Evolutionary conservation across 92 coral and sea anemone genomes (phyloP).

Genomic region (Desmophyllum pertusum): DNA sequence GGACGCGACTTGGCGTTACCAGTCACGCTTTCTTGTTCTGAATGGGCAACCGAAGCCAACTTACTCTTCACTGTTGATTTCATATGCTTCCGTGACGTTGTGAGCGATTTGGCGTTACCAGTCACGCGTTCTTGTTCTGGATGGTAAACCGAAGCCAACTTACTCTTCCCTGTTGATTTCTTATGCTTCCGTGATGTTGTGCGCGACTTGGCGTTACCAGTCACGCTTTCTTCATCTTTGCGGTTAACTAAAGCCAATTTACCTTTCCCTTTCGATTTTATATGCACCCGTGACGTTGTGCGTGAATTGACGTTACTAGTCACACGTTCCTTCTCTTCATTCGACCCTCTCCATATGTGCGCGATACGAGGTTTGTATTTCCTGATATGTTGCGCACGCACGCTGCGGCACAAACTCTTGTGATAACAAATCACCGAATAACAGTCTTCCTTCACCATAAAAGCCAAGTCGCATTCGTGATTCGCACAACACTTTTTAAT

Average conservation of each 20-base stretch:
- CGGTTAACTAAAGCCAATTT: neutral
- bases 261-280: neutral
- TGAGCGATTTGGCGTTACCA: neutral
- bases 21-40: too few relatives aligned
- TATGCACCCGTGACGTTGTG: neutral
- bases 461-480: constrained; percentile 78
- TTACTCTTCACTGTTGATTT: too few relatives aligned
- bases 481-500: constrained; percentile 85
- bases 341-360: constrained; percentile 70
- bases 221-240: neutral
- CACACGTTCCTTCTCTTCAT: neutral
- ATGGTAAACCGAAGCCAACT: neutral
- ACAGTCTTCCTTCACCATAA: constrained; percentile 79
- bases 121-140: neutral
- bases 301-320: neutral
- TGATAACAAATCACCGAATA: constrained; percentile 88
- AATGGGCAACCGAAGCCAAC: too few relatives aligned
- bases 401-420: constrained; percentile 69
- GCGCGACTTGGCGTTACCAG: neutral
- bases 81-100: neutral
- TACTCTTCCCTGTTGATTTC: neutral
- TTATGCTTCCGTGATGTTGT: neutral
- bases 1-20: too few relatives aligned
- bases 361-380: constrained; percentile 75
- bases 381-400: constrained; percentile 65